Evolutionary conservation across 1,140 invertebrate genomes (phyloP), one percentile per base, ranked within the genome.

Genomic region (Zaprionus davidi): DNA sequence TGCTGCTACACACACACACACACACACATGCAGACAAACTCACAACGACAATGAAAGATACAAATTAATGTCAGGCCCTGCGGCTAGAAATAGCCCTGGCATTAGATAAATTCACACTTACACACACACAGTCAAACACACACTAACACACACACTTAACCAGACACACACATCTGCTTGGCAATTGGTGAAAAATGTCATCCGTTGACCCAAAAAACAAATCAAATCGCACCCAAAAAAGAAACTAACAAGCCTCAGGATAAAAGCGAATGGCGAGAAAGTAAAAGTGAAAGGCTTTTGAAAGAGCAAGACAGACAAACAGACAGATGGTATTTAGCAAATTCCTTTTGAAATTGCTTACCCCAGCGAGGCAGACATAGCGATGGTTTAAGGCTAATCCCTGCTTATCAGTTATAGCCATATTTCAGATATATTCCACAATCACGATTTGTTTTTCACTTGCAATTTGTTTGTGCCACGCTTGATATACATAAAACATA

Each of bases 161-260:
- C 17, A 41, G 17, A 28, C 22, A 60, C 6, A 56, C 22, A 46
- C 20, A 67, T 69, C 28, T 34, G 26, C 49, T 53, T 38, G 6
- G 31, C 81, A 82, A 76, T 82, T 60, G 60, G 67, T 76, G 73
- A 79, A 82, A 79, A 82, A 79, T 82, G 76, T 76, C 66, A 82
- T 58, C 26, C 49, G 41, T 76, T 65, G 68, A 62, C 66, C 68
- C 60, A 66, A 76, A 75, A 60, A 66, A 49, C 12, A 49, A 71
- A 65, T 11, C 60, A 60, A 71, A 71, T 62, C 36, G 51, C 66
- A 69, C 28, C 26, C 58, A 74, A 46, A 46, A 38, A 46, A 44
- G 31, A 65, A 57, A 66, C 58, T 62, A 74, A 63, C 49, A 24
- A 53, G 55, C 55, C 38, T 20, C 24, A 55, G 17, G 55, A 26